A percentile compares a stretch with the other conserved stretches of the same genome.
phyloP scores from a whole-genome alignment of 2,888 invertebrate species.

The Hypsopygia costalis region DNA sequence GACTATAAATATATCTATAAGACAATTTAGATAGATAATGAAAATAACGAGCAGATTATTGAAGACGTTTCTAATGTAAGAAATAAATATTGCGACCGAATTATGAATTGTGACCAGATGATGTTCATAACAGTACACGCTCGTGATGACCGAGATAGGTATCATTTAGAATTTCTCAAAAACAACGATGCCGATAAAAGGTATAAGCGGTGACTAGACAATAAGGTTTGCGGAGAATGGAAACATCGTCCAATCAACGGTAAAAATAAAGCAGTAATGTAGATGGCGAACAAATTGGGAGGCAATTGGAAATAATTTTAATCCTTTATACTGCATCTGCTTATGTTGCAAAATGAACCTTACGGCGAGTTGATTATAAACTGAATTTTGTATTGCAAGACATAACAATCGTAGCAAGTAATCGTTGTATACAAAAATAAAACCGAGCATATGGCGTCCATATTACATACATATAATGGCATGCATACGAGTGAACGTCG shows the following conservation, averaged over 20 bases:
- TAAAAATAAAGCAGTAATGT: conserved; percentile 44
- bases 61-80: too few species aligned
- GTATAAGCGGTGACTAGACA: conserved; percentile 40
- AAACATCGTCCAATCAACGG: conserved; percentile 49
- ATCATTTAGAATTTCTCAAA: conserved; percentile 50
- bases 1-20: conserved; percentile 39
- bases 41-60: too few species aligned
- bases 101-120: conserved; percentile 40
- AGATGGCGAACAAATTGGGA: conserved; percentile 32
- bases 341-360: conserved; percentile 15
- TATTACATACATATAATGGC: conserved; percentile 38
- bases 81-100: conserved; percentile 45
- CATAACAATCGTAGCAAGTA: too few species aligned
- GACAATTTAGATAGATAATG: conserved; percentile 48
- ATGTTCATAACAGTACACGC: conserved; percentile 52
- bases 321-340: conserved; percentile 25
- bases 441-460: conserved; percentile 25
- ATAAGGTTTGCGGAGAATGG: conserved; percentile 42
- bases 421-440: too few species aligned
- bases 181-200: conserved; percentile 46
- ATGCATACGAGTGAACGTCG: conserved; percentile 38
- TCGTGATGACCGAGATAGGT: conserved; percentile 54
- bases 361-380: background rate
- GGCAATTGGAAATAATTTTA: conserved; percentile 26
- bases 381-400: background rate